Evolutionary conservation across 2,113 vertebrate species (phyloP), one percentile per base, ranked within the genome.

Genomic region (Proteles cristata): DNA sequence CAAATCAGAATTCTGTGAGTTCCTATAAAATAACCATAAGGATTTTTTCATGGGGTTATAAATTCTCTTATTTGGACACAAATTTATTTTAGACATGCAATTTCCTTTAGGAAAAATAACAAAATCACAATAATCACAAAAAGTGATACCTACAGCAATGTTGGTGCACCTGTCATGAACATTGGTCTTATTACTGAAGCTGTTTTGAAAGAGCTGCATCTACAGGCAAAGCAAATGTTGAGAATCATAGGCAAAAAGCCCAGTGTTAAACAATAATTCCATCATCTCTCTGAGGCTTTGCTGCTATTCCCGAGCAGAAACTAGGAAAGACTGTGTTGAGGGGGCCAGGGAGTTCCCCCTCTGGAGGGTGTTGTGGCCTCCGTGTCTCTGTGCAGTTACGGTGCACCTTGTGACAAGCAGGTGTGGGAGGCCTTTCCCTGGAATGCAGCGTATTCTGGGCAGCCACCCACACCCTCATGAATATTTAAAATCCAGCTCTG

Each of bases 391-490:
- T 94, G 69, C 28, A 74, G 55, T 81, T 28, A 63, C 0, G 31
- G 16, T 15, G 39, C 39, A 80, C 73, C 84, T 86, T 96, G 84
- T 96, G 97, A 96, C 92, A 39, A 65, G 45, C 11, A 43, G 7
- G 26, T 3, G 5, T 96, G 90, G 80, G 82, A 69, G 79, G 79
- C 17, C 66, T 96, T 71, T 96, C 94, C 77, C 87, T 81, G 73
- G 92, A 97, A 71, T 87, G 93, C 83, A 7, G 4, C 90, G 94
- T 98, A 96, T 97, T 98, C 97, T 53, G 82, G 88, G 94, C 68
- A 97, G 5, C 90, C 97, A 63, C 96, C 87, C 50, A 98, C 43
- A 45, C 83, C 90, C 82, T 97, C 90, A 83, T 97, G 97, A 97
- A 90, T 98, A 87, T 95, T 97, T 97, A 73, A 93, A 85, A 97